phyloP scores from a whole-genome alignment of 2,888 invertebrate genomes.

The Acleris laterana region DNA sequence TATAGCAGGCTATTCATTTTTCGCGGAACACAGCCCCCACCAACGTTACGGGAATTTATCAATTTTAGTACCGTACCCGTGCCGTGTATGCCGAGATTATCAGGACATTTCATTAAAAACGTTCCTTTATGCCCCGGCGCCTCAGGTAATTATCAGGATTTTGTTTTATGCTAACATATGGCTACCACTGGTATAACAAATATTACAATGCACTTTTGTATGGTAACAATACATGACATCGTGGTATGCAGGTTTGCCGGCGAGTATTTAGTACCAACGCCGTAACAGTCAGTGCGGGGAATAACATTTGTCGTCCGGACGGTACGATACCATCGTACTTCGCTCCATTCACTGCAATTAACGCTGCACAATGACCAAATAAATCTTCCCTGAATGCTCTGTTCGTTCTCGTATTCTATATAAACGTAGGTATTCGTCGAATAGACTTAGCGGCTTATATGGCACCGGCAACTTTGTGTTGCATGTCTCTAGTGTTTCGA shows the following conservation, averaged over 20 bases:
- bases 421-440: constrained; percentile 56
- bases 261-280: constrained; percentile 49
- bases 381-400: constrained; percentile 76
- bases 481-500: constrained; percentile 8
- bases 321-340: constrained; percentile 74
- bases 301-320: constrained; percentile 72
- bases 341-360: constrained; percentile 80
- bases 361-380: constrained; percentile 80
- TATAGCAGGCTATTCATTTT: constrained; percentile 53
- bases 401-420: constrained; percentile 64
- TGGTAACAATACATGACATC: constrained; percentile 6
- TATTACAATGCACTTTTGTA: constrained; percentile 1
- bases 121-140: constrained; percentile 20
- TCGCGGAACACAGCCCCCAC: constrained; percentile 44
- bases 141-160: constrained; percentile 19
- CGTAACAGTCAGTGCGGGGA: constrained; percentile 53
- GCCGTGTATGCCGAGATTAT: constrained; percentile 38
- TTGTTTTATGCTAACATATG: background rate
- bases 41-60: constrained; percentile 50
- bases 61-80: constrained; percentile 47
- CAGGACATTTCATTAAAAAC: constrained; percentile 24
- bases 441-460: constrained; percentile 52
- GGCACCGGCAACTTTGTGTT: constrained; percentile 20
- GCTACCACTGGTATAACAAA: background rate
- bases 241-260: constrained; percentile 24